Conservation (phyloP, 2,113 vertebrate species). For the Xenopus tropicalis region UCB_Xtro_10.0 CM004446.2:152425501-152426000, state of each 20-base stretch:
- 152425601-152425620: slow-evolving; percentile 18
- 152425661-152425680: neutral
- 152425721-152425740: slow-evolving; percentile 9
- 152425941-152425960: too few species aligned
- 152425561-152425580: neutral
- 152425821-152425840: too few species aligned
- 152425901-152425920: too few species aligned
- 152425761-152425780: neutral
- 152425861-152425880: too few species aligned
- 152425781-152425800: slow-evolving; percentile 8
- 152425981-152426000: too few species aligned
- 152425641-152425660: neutral
- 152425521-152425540: too few species aligned
- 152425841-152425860: too few species aligned
- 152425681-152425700: slow-evolving; percentile 6
- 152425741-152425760: neutral
- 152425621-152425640: neutral
- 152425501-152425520: too few species aligned
- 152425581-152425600: neutral
- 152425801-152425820: neutral
- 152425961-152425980: too few species aligned
- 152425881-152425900: too few species aligned
- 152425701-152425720: neutral
- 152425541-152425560: too few species aligned
- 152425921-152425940: too few species aligned